phyloP scores from a whole-genome alignment of 2,888 invertebrate genomes.

The Drosophila koepferae region DNA sequence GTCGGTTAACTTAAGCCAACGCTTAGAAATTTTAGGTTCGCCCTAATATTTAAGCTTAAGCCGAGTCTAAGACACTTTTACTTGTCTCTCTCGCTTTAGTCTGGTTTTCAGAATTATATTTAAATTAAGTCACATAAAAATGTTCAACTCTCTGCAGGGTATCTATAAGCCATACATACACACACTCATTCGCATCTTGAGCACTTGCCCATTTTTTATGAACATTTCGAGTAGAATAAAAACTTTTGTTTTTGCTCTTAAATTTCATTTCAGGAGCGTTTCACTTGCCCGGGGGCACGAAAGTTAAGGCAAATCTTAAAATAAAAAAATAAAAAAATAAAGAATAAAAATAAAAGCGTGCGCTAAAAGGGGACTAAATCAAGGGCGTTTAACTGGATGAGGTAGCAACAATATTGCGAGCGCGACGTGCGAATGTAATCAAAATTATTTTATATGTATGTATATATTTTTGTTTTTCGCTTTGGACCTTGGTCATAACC shows the following conservation, averaged over 20 bases:
- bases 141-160: neutral
- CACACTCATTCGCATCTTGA: neutral
- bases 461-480: neutral
- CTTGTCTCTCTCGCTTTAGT: no score
- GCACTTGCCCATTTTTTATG: constrained; percentile 34
- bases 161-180: neutral
- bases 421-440: constrained; percentile 45
- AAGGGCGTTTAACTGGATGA: constrained; percentile 55
- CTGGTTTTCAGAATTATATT: neutral
- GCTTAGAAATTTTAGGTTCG: no score
- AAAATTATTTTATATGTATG: constrained; percentile 40
- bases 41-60: no score
- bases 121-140: neutral
- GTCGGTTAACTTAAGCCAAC: no score
- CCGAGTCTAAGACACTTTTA: neutral
- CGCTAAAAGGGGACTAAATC: constrained; percentile 35
- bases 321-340: neutral
- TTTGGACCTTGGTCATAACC: constrained; percentile 34
- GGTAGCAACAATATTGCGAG: constrained; percentile 37
- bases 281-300: constrained; percentile 10
- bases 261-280: constrained; percentile 49
- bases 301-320: constrained; percentile 34
- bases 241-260: constrained; percentile 55
- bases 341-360: constrained; percentile 18
- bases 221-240: constrained; percentile 31